Conservation (phyloP, 2,113 vertebrate species). For the Carlito syrichta region DNA sequence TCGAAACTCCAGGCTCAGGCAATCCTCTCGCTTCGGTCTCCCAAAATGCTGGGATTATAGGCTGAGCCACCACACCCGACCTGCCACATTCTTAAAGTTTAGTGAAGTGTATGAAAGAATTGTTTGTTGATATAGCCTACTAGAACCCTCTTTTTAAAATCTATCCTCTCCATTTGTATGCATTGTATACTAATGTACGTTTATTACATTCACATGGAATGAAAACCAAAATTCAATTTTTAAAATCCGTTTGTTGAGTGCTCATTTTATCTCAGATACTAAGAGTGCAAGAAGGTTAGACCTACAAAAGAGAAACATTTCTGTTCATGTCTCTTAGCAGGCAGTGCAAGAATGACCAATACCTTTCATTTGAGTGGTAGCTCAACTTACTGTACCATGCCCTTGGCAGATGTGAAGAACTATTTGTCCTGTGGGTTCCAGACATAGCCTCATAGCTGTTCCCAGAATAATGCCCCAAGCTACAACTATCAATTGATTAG, state of each 20-base stretch:
- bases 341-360: neutral
- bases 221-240: neutral
- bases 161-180: neutral
- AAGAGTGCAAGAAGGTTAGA: too few species aligned
- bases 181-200: neutral
- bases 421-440: conserved; percentile 14
- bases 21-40: too few species aligned
- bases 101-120: neutral
- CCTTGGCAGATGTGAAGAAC: conserved; percentile 22
- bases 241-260: neutral
- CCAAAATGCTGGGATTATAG: too few species aligned
- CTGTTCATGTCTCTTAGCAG: neutral
- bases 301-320: neutral
- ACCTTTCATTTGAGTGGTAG: neutral
- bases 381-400: neutral
- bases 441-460: conserved; percentile 17
- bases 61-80: too few species aligned
- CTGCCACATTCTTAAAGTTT: neutral
- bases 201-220: neutral
- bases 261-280: neutral
- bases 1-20: too few species aligned
- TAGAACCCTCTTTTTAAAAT: neutral
- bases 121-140: neutral
- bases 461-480: conserved; percentile 26
- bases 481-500: conserved; percentile 50